Base-by-base conservation (phyloP, 2,113 vertebrate genomes). In the Tylochromis polylepis region DNA sequence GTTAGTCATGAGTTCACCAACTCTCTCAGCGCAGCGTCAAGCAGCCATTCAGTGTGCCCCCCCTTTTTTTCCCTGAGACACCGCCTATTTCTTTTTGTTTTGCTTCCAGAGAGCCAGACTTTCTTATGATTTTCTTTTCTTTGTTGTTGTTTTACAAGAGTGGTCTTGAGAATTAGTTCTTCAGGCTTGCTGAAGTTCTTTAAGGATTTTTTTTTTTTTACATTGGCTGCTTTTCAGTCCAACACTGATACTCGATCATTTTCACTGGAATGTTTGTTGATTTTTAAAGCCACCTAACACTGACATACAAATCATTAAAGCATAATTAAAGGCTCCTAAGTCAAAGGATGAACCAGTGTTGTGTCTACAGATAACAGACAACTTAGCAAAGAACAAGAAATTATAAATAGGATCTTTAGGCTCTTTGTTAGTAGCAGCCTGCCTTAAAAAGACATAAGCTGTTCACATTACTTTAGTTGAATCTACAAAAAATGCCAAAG, bases 1-100 rank as follows among this genome's bases (percentile, higher is more conserved):
- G 5, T 87, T 78, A 83, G 91, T 87, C 84, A 88, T 72, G 85
- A 82, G 20, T 85, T 89, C 43, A 67, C 78, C 24, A 36, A 65
- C 38, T 83, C 77, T 72, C 75, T 53, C 49, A 75, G 46, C 72
- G 27, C 51, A 82, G 22, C 36, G 4, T n/a, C 11, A 0, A 77
- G 46, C 27, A 77, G 46, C 72, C 46, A 82, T 67, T 79, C 20
- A 86, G 11, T 84, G 83, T 58, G 55, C 57, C 56, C 18, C 12
- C 29, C 14, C 56, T 82, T 65, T 41, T 49, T 46, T 36, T 81
- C 65, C 78, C 18, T 15, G 7, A 75, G 4, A 49, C 10, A 0
- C 15, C 2, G 0, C 24, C 29, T 24, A 46, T 51, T 77, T 51
- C 43, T n/a, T 77, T 51, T 31, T 77, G 51, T 77, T 27, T 77